Evolutionary conservation across 2,797 vertebrate genomes (phyloP), one percentile per base, ranked within the genome.

Genomic region (Ibycter americanus): DNA sequence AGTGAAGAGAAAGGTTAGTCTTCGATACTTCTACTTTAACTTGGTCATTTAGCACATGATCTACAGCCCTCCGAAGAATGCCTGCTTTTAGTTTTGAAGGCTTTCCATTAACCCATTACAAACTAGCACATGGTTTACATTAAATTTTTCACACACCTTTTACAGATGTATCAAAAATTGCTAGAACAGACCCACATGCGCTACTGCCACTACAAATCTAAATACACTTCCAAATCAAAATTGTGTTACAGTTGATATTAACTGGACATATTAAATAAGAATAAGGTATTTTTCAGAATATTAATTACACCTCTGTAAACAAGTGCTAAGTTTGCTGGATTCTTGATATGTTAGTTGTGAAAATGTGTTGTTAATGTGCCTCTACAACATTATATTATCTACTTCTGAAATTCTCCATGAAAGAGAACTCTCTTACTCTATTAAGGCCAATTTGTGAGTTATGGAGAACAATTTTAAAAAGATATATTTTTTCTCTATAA

Each of bases 351-450:
- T 40, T 59, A 54, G 7, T 12, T 38, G 21, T 8, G 20, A 85
- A 90, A 84, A 73, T 13, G 8, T 42, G 9, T n/a, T 70, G 22
- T 36, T 56, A 56, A 27, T 26, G 12, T 32, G 14, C 29, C 56
- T 59, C 26, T 67, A 32, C 25, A 51, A 8, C 0, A 0, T 23
- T n/a, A 65, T 7, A 1, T 13, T 44, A 55, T 21, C 27, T 17
- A 25, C 12, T 59, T 90, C 49, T 46, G 29, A 52, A 83, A 71
- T 51, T 65, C 42, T 63, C 32, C 18, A 13, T 27, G 11, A 25
- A 87, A 38, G 7, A 89, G 2, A 66, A 56, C 7, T 21, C 22
- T 89, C 8, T 54, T 90, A 49, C 36, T 85, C 36, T 42, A 11
- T 42, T 16, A 65, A 68, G 11, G 6, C 3, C 8, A 31, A 23